These are phyloP conservation scores for Aphidoletes aphidimyza DNA, from an alignment of 2,888 invertebrate species.

Conservation along the genomic window DNA sequence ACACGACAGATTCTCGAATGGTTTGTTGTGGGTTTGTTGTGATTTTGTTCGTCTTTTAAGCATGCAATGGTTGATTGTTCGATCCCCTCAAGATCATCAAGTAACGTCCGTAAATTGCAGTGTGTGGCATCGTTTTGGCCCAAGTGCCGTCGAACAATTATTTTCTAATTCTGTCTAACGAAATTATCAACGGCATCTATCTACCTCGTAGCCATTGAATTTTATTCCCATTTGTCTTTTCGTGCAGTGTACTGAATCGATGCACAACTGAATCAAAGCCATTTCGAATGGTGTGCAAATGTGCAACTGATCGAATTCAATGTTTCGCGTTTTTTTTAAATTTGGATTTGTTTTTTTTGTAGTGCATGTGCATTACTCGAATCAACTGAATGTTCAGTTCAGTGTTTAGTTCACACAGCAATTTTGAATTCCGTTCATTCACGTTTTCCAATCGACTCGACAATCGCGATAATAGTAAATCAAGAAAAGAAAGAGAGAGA, in stretches of 20 bases:
- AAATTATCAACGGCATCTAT: slow-evolving; percentile 34
- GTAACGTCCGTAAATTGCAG: neutral
- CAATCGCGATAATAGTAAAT: neutral
- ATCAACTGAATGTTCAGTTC: neutral
- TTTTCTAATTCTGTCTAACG: slow-evolving; percentile 39
- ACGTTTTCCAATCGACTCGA: slow-evolving; percentile 24
- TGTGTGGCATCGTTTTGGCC: slow-evolving; percentile 5
- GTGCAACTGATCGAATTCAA: neutral
- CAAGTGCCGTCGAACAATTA: slow-evolving; percentile 39
- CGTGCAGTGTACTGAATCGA: slow-evolving; percentile 18
- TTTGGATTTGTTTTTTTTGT: too few relatives aligned
- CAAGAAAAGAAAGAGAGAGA: neutral
- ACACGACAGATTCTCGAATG: neutral
- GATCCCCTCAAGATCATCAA: neutral
- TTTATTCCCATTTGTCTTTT: slow-evolving; percentile 29
- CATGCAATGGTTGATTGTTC: neutral
- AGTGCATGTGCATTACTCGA: slow-evolving; percentile 20
- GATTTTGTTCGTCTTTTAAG: neutral
- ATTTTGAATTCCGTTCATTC: slow-evolving; percentile 45
- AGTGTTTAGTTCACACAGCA: neutral
- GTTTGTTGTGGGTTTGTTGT: neutral
- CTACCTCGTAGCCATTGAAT: neutral
- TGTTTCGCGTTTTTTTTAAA: neutral
- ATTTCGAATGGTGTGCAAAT: neutral
- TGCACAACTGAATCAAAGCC: too few relatives aligned